Evolutionary conservation across 2,113 vertebrate species (phyloP), one percentile per base, ranked within the genome.

Genomic region (Erythrocercus mccallii): DNA sequence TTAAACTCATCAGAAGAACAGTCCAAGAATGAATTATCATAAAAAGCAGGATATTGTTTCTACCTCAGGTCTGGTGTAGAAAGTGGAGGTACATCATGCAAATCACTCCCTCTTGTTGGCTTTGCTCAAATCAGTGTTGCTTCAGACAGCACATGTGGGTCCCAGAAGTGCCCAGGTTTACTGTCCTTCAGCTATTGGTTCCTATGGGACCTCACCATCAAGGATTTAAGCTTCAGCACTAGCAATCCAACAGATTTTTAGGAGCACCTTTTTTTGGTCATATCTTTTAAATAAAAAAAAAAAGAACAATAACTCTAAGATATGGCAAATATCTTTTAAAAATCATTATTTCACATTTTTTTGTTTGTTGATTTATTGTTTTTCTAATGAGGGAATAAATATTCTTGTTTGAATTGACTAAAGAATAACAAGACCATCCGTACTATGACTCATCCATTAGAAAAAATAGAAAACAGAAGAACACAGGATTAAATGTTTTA

Each of bases 371-470:
- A 91, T 88, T 90, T 87, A 69, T 57, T 97, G 64, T 77, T 93
- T 90, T 93, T 72, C 30, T 94, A 90, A 90, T 66, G 51, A 90
- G 22, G 17, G 53, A 80, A 90, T 91, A 88, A 94, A 77, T 65
- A 90, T 50, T 83, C 70, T 85, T 95, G 40, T 87, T 91, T 82
- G 86, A 95, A n/a, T 88, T 94, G 82, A 86, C 25, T 72, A 33
- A 94, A 81, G 64, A 92, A 90, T 81, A 95, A 95, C 78, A 92
- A 72, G 61, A 23, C 71, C 27, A 70, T 91, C 30, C 22, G 0
- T 62, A 58, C 62, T 66, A 44, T 95, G 94, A 97, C 62, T 96
- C 81, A 96, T 66, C 24, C 22, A 47, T 70, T 53, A 94, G 78
- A 80, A 91, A 89, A 92, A 95, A 74, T 21, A 90, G 44, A 92